Percentiles rank a stretch among this genome's conserved stretches.
Conservation (phyloP, 2,888 invertebrate genomes). For the Agonopterix subpropinquella region DNA sequence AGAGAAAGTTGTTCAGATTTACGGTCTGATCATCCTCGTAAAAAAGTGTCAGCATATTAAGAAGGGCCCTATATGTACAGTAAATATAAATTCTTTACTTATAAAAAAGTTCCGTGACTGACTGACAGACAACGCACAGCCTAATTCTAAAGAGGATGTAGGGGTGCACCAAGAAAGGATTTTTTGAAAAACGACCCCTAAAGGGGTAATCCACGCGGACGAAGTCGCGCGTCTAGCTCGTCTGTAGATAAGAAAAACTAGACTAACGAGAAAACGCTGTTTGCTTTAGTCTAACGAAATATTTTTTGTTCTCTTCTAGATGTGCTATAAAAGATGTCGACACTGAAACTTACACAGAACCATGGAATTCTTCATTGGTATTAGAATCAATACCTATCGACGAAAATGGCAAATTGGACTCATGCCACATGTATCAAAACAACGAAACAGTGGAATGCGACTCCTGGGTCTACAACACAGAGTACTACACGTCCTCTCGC, state of each 20-base stretch:
- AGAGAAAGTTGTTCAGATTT: no score
- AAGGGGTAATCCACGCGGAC: no score
- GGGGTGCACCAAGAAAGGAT: no score
- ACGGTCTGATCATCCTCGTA: no score
- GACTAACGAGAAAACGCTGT: background rate
- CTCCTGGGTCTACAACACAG: constrained; percentile 83
- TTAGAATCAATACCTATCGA: constrained; percentile 74
- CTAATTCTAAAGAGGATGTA: no score
- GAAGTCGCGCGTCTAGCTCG: no score
- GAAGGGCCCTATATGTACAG: no score
- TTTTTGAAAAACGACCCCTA: no score
- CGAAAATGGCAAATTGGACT: constrained; percentile 75
- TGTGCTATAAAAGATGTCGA: constrained; percentile 77
- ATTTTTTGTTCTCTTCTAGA: constrained; percentile 52
- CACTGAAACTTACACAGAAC: constrained; percentile 56
- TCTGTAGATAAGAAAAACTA: background rate
- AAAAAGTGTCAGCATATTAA: no score
- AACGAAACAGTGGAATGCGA: constrained; percentile 55
- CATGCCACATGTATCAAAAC: constrained; percentile 74
- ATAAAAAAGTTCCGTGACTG: no score
- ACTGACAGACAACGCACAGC: no score
- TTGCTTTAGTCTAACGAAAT: background rate
- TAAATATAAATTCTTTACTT: no score
- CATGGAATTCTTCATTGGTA: constrained; percentile 75
- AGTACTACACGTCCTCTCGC: constrained; percentile 82